Conservation (phyloP, 2,113 vertebrate genomes). For the Stigmatopora nigra region DNA sequence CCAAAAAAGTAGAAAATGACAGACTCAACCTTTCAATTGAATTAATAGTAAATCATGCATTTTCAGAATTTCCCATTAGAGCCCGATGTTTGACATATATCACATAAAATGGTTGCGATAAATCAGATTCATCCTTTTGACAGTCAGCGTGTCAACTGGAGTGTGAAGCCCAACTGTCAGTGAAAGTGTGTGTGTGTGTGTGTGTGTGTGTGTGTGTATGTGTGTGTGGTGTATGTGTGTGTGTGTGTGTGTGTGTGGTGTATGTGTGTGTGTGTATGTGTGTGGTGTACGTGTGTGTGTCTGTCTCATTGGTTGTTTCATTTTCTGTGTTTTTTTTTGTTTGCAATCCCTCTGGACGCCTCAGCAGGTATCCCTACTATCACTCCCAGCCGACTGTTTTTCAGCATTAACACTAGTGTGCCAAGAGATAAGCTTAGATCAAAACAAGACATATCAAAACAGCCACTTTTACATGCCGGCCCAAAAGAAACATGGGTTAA, state of each 20-base stretch:
- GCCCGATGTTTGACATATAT: constrained; percentile 55
- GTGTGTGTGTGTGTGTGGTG: constrained; percentile 4
- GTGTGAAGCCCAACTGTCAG: constrained; percentile 61
- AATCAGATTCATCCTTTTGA: constrained; percentile 61
- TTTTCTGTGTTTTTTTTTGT: constrained; percentile 42
- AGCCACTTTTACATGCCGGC: constrained; percentile 22
- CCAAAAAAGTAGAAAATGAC: constrained; percentile 1
- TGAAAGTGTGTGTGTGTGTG: constrained; percentile 11
- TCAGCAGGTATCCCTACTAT: constrained; percentile 64
- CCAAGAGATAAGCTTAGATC: constrained; percentile 63
- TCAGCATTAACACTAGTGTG: constrained; percentile 69
- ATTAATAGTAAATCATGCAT: constrained; percentile 42
- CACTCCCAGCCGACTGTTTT: constrained; percentile 58
- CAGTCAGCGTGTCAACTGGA: constrained; percentile 60
- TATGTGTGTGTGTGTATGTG: constrained; percentile 14
- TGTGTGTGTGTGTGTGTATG: constrained; percentile 37
- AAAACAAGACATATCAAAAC: constrained; percentile 40
- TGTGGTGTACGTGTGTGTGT: constrained; percentile 9
- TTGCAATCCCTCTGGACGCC: constrained; percentile 53
- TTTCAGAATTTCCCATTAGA: constrained; percentile 49
- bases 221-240: constrained; percentile 13
- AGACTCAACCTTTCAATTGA: constrained; percentile 27
- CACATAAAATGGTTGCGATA: constrained; percentile 47
- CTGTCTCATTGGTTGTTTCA: constrained; percentile 50
- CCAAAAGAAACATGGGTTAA: constrained; percentile 10